Percentiles rank a stretch among this genome's conserved stretches.
phyloP scores from a whole-genome alignment of 2,888 invertebrate genomes.

The Cyrtodaria siliqua region DNA sequence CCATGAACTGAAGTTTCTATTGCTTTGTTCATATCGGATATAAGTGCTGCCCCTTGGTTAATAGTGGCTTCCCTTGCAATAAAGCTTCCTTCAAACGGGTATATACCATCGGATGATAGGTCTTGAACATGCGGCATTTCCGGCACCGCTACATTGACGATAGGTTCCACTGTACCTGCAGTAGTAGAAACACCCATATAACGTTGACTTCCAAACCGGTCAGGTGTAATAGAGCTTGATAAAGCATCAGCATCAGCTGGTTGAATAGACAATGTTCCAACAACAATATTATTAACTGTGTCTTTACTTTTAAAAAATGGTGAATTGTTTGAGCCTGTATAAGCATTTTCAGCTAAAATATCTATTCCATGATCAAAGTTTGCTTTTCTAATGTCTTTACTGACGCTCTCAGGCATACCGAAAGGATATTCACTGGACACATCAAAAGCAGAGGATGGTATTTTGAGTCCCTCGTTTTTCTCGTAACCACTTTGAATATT shows the following conservation, averaged over 20 bases:
- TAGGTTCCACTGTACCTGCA: background rate
- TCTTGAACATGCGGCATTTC: conserved; percentile 40
- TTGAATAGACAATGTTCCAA: background rate
- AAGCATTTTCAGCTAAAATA: too few relatives aligned
- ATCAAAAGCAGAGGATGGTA: too few relatives aligned
- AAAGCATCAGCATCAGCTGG: too few relatives aligned
- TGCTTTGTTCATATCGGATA: conserved; percentile 39
- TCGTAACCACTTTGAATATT: too few relatives aligned
- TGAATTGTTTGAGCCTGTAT: too few relatives aligned
- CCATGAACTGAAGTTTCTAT: conserved; percentile 6
- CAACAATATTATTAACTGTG: background rate
- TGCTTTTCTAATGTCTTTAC: too few relatives aligned
- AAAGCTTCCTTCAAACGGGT: conserved; percentile 49
- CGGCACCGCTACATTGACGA: background rate
- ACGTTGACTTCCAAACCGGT: too few relatives aligned
- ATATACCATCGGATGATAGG: conserved; percentile 44
- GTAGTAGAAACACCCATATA: background rate
- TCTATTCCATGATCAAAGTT: too few relatives aligned
- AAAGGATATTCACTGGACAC: too few relatives aligned
- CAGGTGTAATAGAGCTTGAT: too few relatives aligned
- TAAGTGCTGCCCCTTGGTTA: conserved; percentile 8
- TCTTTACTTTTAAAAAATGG: conserved; percentile 6
- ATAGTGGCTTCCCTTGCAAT: conserved; percentile 37
- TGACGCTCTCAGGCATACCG: too few relatives aligned
- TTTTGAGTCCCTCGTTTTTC: too few relatives aligned